These are phyloP conservation scores for Hydropotes inermis DNA, from an alignment of 2,113 vertebrate genomes.

Conservation along the genomic window DNA sequence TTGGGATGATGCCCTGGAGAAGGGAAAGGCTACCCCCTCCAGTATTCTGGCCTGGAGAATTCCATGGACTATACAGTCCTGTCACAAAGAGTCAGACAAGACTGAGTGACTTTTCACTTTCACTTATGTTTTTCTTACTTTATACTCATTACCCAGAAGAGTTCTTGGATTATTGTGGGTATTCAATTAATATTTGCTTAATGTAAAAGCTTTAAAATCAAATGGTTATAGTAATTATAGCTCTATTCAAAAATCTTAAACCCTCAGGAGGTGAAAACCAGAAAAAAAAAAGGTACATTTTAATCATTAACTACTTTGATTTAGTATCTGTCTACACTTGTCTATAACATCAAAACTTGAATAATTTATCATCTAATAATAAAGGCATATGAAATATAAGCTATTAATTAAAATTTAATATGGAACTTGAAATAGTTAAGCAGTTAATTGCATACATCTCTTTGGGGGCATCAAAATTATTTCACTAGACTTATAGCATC, in stretches of 20 bases:
- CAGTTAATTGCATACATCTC: background rate
- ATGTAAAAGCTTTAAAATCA: background rate
- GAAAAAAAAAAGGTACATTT: slow-evolving; percentile 11
- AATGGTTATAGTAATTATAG: background rate
- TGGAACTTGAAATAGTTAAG: slow-evolving; percentile 47
- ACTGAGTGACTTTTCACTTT: background rate
- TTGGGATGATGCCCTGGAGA: background rate
- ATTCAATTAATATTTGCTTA: background rate
- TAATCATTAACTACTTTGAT: slow-evolving; percentile 76
- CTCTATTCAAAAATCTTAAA: background rate
- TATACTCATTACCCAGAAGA: background rate
- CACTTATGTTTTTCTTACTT: background rate
- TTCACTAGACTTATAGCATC: slow-evolving; percentile 27
- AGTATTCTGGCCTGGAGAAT: background rate
- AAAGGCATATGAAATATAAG: slow-evolving; percentile 70
- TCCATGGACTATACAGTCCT: background rate
- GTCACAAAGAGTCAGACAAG: background rate
- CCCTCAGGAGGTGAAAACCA: background rate
- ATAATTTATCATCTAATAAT: slow-evolving; percentile 78
- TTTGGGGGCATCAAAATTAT: slow-evolving; percentile 36
- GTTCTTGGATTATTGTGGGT: background rate
- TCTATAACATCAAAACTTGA: slow-evolving; percentile 70
- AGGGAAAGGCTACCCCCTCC: background rate
- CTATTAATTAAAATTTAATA: slow-evolving; percentile 79
- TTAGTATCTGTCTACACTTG: slow-evolving; percentile 72